Percentiles rank a stretch among this genome's conserved stretches.
phyloP scores from a whole-genome alignment of 1,140 invertebrate genomes.

The Chironomus tepperi region DNA sequence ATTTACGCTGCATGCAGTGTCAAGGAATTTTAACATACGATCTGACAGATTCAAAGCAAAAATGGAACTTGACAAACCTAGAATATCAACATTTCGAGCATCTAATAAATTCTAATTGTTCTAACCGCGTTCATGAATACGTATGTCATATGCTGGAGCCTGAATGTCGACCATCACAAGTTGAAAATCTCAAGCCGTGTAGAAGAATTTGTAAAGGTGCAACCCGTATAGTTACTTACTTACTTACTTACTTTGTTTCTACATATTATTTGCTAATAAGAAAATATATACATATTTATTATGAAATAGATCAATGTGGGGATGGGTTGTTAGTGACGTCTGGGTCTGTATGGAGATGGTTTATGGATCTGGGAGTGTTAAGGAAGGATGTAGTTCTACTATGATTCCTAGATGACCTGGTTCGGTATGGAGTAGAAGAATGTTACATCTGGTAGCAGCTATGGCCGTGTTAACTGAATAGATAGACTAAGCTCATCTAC shows the following conservation, averaged over 20 bases:
- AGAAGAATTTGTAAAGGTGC: constrained; percentile 54
- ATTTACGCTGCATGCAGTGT: constrained; percentile 34
- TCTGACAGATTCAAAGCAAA: constrained; percentile 42
- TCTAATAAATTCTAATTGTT: constrained; percentile 52
- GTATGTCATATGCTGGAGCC: constrained; percentile 53
- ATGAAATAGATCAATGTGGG: background rate
- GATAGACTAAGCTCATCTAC: no score
- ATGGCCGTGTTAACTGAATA: no score
- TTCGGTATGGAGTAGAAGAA: no score
- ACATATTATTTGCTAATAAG: no score
- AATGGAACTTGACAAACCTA: constrained; percentile 29
- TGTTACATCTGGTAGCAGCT: no score
- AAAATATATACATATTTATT: background rate
- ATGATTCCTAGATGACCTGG: no score
- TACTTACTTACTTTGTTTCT: background rate
- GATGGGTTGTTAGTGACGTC: no score
- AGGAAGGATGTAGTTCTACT: no score
- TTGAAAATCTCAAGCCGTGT: constrained; percentile 49
- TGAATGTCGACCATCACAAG: constrained; percentile 50
- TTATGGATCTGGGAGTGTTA: no score
- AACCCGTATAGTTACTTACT: background rate
- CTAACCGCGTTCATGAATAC: constrained; percentile 50
- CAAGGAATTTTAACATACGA: constrained; percentile 54
- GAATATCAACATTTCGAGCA: constrained; percentile 35
- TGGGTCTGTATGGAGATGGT: no score